Conservation (phyloP, 2,888 invertebrate genomes). For the Listrodromus nycthemerus region DNA sequence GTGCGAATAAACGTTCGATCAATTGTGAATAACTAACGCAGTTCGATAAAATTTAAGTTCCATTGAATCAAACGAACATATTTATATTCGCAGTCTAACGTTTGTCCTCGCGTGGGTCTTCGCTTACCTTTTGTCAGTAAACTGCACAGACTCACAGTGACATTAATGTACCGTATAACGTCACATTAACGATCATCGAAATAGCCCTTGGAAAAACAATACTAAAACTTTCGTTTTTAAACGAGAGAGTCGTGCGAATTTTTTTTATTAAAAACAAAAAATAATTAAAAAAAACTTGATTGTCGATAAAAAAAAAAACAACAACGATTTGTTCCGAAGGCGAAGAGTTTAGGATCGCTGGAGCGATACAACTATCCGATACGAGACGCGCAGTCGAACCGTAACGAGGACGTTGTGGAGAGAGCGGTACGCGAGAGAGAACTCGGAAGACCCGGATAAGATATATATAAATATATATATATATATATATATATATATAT, state of each 20-base stretch:
- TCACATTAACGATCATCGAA: neutral
- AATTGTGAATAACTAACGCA: no score
- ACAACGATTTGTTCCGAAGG: neutral
- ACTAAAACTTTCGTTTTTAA: neutral
- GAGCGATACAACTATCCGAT: slow-evolving; percentile 20
- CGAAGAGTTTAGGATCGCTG: slow-evolving; percentile 4
- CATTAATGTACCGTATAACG: slow-evolving; percentile 14
- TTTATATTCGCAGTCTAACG: no score
- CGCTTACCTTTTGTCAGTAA: slow-evolving; percentile 21
- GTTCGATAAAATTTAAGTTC: no score
- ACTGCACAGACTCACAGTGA: slow-evolving; percentile 10
- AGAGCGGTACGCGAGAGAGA: slow-evolving; percentile 22
- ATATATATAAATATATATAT: neutral
- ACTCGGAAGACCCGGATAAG: neutral
- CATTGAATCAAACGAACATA: no score
- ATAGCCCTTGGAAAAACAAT: neutral
- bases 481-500: slow-evolving; percentile 10
- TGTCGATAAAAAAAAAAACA: neutral
- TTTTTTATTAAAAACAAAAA: neutral
- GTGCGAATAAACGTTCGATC: no score
- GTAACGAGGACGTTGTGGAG: slow-evolving; percentile 35
- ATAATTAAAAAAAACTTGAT: neutral
- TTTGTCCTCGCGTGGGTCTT: neutral
- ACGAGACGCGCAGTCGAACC: slow-evolving; percentile 34
- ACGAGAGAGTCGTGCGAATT: neutral